Evolutionary conservation across 1,140 invertebrate genomes (phyloP), one percentile per base, ranked within the genome.

Genomic region (Plectrocnemia conspersa): DNA sequence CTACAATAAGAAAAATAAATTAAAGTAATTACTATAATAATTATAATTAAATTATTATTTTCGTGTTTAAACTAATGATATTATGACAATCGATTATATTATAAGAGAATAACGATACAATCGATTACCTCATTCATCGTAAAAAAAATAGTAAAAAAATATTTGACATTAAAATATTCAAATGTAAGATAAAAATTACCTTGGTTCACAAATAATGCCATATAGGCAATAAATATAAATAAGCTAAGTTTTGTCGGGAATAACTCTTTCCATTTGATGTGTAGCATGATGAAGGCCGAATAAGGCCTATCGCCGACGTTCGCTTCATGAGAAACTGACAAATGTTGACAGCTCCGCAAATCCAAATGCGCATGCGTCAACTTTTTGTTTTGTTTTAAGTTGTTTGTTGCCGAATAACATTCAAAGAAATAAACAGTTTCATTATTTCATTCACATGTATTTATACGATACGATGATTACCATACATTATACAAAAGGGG

Each of bases 201-300:
- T 81, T 90, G 88, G 66, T 85, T 88, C 22, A 90, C 82, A 65
- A 89, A 90, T 13, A 91, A 73, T 52, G 76, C 76, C 75, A 94
- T 91, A 64, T 94, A 94, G 5, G 86, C 70, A 21, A 88, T 66
- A 71, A 94, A 94, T 63, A 92, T 83, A 18, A 90, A 65, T 63
- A 85, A 77, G 65, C 84, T 88, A 63, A 81, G 75, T 75, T 80
- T 86, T 49, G 84, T 87, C 10, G 90, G 89, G 70, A 94, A 93
- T 46, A 93, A 69, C 68, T 89, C 88, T 32, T 67, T 68, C 73
- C 76, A 82, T 67, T 79, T 80, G 48, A 77, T 72, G 19, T 48
- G 15, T 23, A 56, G 18, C 60, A 62, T 62, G 40, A 44, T 45
- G 16, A n/a, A n/a, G n/a, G n/a, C n/a, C n/a, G n/a, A n/a, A n/a